Evolutionary conservation across 2,888 invertebrate species (phyloP).

Genomic region (Cyclophora albipunctata): DNA sequence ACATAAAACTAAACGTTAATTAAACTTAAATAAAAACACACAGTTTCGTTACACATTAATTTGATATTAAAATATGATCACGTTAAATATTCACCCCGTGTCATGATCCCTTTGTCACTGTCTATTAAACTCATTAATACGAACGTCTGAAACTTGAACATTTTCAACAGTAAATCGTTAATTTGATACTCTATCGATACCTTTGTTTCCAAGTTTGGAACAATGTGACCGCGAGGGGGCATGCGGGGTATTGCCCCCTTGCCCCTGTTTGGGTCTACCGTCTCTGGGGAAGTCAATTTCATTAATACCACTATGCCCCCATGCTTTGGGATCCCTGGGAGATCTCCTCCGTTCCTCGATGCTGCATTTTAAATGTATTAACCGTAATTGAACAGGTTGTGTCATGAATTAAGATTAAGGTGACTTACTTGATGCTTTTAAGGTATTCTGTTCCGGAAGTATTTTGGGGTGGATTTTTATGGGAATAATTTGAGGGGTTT

Average conservation of each 20-base stretch:
- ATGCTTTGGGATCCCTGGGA: constrained; percentile 1
- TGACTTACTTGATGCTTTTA: constrained; percentile 21
- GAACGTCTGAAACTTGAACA: constrained; percentile 22
- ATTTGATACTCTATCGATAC: constrained; percentile 38
- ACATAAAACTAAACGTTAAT: too few species aligned
- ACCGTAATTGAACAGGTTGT: constrained; percentile 61
- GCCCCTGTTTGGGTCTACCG: constrained; percentile 24
- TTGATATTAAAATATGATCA: too few species aligned
- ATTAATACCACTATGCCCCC: constrained; percentile 58
- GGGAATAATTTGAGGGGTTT: constrained; percentile 3
- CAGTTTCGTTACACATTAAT: too few species aligned
- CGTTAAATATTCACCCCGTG: too few species aligned
- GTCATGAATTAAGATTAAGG: constrained; percentile 59
- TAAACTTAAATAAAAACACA: too few species aligned
- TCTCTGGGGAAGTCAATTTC: constrained; percentile 69
- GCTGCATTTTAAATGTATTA: constrained; percentile 57
- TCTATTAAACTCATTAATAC: constrained; percentile 26
- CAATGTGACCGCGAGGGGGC: constrained; percentile 26
- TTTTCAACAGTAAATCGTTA: constrained; percentile 30
- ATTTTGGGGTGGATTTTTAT: constrained; percentile 16
- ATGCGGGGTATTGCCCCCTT: too few species aligned
- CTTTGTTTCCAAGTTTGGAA: constrained; percentile 35
- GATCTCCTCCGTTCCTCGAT: neutral
- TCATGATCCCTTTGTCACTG: constrained; percentile 20
- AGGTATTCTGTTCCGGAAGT: constrained; percentile 22